Percentiles rank a stretch among this genome's conserved stretches.
These are phyloP conservation scores for Dicrostonyx torquatus DNA, from an alignment of 2,797 vertebrate genomes.

Conservation along the genomic window DNA sequence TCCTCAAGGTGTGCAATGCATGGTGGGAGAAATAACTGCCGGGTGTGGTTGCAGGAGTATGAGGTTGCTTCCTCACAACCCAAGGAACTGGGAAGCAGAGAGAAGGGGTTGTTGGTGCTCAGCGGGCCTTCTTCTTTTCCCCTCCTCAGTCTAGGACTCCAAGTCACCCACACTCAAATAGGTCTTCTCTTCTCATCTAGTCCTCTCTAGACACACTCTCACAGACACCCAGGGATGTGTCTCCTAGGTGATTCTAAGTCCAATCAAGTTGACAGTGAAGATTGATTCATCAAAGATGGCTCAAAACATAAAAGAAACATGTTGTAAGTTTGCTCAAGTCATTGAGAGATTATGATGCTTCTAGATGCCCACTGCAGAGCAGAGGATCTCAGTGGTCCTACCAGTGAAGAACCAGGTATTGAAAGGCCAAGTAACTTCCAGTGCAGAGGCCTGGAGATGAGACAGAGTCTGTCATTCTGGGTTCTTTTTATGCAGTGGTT, in stretches of 20 bases:
- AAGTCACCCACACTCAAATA: background rate
- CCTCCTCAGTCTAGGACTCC: background rate
- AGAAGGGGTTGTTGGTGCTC: background rate
- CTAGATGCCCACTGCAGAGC: rapidly evolving
- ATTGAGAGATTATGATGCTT: background rate
- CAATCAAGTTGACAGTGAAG: no score
- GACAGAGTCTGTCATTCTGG: background rate
- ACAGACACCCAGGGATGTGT: background rate
- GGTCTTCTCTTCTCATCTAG: background rate
- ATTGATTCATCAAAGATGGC: background rate
- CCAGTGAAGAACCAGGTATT: rapidly evolving
- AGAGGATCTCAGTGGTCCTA: no score
- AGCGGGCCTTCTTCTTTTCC: background rate
- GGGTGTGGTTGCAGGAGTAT: background rate
- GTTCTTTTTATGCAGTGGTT: background rate
- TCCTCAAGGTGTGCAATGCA: no score
- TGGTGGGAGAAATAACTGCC: background rate
- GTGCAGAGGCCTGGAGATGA: background rate
- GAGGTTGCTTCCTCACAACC: background rate
- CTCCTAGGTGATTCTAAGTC: background rate
- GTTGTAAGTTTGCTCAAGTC: background rate
- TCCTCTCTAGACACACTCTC: background rate
- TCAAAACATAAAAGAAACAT: background rate
- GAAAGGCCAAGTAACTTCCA: background rate
- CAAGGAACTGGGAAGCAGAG: background rate